Conservation (phyloP, 1,140 invertebrate genomes). For the Choristoneura fumiferana region DNA sequence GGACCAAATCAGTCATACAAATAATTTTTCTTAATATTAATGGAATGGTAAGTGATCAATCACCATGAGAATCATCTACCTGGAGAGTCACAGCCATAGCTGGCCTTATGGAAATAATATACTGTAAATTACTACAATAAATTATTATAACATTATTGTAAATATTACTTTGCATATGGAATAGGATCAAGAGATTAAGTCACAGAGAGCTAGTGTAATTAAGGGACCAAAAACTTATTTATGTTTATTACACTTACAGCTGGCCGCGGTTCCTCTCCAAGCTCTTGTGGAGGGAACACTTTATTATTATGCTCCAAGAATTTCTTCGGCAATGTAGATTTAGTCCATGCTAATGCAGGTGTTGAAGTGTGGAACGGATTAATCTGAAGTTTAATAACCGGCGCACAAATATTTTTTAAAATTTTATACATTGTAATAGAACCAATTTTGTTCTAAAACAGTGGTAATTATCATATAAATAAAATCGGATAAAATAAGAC, state of each 20-base stretch:
- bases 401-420: constrained; percentile 33
- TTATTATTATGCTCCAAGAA: constrained; percentile 85
- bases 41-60: too few species aligned
- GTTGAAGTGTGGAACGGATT: constrained; percentile 46
- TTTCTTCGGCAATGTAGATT: constrained; percentile 61
- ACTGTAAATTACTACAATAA: too few species aligned
- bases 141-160: too few species aligned
- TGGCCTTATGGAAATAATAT: too few species aligned
- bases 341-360: constrained; percentile 49
- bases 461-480: constrained; percentile 28
- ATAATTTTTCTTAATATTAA: too few species aligned
- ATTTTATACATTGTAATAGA: constrained; percentile 32
- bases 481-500: not conserved
- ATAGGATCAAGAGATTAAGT: too few species aligned
- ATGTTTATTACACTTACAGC: constrained; percentile 82
- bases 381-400: constrained; percentile 23
- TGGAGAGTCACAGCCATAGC: too few species aligned
- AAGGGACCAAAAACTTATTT: too few species aligned
- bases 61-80: too few species aligned
- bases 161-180: too few species aligned
- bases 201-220: too few species aligned
- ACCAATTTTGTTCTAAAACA: constrained; percentile 22
- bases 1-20: too few species aligned
- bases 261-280: constrained; percentile 87
- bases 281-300: constrained; percentile 87